A percentile compares a stretch with the other conserved stretches of the same genome.
These are phyloP conservation scores for Aleiodes sp. DNA, from an alignment of 1,140 invertebrate species.

Conservation along the genomic window DNA sequence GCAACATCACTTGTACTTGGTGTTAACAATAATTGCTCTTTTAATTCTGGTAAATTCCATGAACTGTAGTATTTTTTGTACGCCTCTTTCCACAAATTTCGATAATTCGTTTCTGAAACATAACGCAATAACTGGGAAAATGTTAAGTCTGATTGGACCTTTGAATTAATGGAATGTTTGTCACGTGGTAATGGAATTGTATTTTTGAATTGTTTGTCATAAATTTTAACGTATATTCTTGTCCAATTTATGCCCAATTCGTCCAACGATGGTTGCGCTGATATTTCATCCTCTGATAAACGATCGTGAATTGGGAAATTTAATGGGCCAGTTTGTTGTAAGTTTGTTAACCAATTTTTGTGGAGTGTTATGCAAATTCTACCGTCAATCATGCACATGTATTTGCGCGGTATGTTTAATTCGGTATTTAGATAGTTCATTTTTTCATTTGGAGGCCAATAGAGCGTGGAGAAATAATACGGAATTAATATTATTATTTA, in stretches of 20 bases:
- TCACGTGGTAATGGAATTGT: constrained; percentile 77
- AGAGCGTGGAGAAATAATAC: too few relatives aligned
- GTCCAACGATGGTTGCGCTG: constrained; percentile 54
- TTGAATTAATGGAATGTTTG: constrained; percentile 66
- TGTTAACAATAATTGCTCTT: constrained; percentile 59
- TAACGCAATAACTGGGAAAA: constrained; percentile 82
- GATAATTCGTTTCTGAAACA: constrained; percentile 82
- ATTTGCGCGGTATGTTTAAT: constrained; percentile 54
- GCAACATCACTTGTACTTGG: constrained; percentile 67
- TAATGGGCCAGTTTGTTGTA: constrained; percentile 50
- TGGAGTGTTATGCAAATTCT: constrained; percentile 57
- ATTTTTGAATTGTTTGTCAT: constrained; percentile 73
- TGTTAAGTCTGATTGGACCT: constrained; percentile 71
- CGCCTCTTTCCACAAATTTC: constrained; percentile 84
- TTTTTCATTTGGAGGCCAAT: too few relatives aligned
- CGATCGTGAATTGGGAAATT: constrained; percentile 56
- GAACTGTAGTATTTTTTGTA: constrained; percentile 78
- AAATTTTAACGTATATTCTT: constrained; percentile 65
- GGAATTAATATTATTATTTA: too few relatives aligned
- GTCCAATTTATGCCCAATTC: constrained; percentile 56
- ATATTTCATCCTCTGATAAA: constrained; percentile 58
- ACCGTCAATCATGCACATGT: constrained; percentile 52
- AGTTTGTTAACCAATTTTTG: constrained; percentile 54
- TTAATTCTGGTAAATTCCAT: constrained; percentile 52
- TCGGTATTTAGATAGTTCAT: constrained; percentile 56